These are phyloP conservation scores for Calyptommatus sinebrachiatus DNA, from an alignment of 2,113 vertebrate genomes.

Conservation along the genomic window DNA sequence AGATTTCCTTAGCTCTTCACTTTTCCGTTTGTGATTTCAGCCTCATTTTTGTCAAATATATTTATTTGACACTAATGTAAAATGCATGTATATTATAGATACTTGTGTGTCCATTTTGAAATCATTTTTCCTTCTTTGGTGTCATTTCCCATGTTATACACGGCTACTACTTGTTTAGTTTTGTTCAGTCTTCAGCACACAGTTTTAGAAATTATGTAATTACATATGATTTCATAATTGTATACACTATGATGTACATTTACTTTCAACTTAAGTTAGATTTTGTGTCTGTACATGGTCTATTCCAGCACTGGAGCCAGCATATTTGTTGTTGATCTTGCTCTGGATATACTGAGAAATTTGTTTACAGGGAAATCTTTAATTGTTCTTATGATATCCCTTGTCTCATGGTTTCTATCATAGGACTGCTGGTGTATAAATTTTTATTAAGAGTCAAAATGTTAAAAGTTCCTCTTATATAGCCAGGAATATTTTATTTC, in stretches of 20 bases:
- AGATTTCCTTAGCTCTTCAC: constrained; percentile 20
- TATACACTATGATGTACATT: constrained; percentile 21
- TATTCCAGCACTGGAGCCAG: constrained; percentile 37
- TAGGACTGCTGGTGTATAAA: not conserved
- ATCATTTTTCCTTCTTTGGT: constrained; percentile 43
- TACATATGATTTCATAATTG: constrained; percentile 15
- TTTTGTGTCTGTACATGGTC: constrained; percentile 39
- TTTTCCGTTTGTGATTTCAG: constrained; percentile 5
- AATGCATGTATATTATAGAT: constrained; percentile 21
- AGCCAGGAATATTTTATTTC: not conserved
- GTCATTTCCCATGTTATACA: constrained; percentile 32
- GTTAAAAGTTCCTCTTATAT: not conserved
- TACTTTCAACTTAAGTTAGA: constrained; percentile 49
- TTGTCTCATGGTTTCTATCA: not conserved
- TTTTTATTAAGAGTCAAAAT: not conserved
- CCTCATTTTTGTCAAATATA: constrained; percentile 15
- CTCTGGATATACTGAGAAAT: constrained; percentile 29
- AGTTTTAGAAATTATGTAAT: constrained; percentile 29
- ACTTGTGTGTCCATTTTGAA: constrained; percentile 28
- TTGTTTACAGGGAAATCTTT: constrained; percentile 11
- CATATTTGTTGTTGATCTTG: constrained; percentile 23
- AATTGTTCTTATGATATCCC: constrained; percentile 16
- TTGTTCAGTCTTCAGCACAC: constrained; percentile 37
- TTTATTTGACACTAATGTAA: not conserved
- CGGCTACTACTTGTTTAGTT: constrained; percentile 37